Base-by-base conservation (phyloP, 2,113 vertebrate genomes). In the Scalopus aquaticus region DNA sequence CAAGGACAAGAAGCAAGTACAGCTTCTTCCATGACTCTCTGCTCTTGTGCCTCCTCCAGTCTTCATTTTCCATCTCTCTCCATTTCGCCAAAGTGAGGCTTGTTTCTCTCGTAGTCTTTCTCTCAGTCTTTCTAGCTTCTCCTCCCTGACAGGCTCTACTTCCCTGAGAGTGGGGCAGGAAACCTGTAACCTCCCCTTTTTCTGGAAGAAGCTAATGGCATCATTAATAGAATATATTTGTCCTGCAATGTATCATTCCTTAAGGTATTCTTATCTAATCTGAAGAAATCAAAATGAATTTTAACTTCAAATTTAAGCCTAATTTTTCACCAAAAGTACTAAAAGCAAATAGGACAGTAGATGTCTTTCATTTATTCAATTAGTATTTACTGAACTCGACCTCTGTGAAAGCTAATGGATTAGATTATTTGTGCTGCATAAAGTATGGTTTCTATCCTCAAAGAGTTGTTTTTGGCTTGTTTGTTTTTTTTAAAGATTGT, bases 281-380 rank as follows among this genome's bases (percentile, higher is more conserved):
- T 85, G 56, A 84, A 49, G 42, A 79, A 88, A 88, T 90, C 28
- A 70, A 87, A 93, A 37, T 83, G 24, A 78, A 12, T 72, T 93
- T 91, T 82, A 88, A 93, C n/a, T 93, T 93, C n/a, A 85, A 73
- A 81, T 73, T 46, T 51, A 6, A 81, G 42, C 32, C 30, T 73
- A 78, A 15, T 26, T 69, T 86, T 90, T 90, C 67, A 81, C 28
- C 6, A 35, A n/a, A 69, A 79, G 9, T 17, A 83, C 2, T 44
- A 80, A 90, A 32, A 24, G 5, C 44, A 65, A 7, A 9, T 17
- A 65, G 1, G 5, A 72, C 5, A n/a, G n/a, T 51, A 60, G 30
- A 54, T 88, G 49, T 8, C 3, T 15, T 82, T 9, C 10, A 42
- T 78, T 70, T 26, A 42, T 51, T 78, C 20, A 35, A 16, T 81